Conservation (phyloP, 2,797 vertebrate species). For the Mus caroli region DNA sequence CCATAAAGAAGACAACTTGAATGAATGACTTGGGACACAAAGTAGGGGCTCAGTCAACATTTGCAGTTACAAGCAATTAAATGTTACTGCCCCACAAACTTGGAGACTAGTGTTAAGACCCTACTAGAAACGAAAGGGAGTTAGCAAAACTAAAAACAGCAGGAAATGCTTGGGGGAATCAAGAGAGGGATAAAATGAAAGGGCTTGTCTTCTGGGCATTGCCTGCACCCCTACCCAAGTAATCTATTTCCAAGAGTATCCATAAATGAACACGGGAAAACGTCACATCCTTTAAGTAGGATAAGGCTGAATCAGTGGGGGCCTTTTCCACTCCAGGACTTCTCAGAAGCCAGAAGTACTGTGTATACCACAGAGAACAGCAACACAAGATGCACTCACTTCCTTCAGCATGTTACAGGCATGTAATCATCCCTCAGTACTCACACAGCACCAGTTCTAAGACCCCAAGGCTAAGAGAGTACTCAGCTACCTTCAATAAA, state of each 20-base stretch:
- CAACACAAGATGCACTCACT: not conserved
- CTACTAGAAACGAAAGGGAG: not conserved
- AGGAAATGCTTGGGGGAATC: not conserved
- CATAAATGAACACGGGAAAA: slow-evolving; percentile 32
- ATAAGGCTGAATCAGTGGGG: not conserved
- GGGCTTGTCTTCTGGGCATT: not conserved
- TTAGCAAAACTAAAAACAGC: not conserved
- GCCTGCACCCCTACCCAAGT: not conserved
- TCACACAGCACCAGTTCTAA: not conserved
- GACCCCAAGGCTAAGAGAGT: not conserved
- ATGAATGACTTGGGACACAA: not conserved
- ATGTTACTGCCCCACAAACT: not conserved
- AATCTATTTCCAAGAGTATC: slow-evolving; percentile 41
- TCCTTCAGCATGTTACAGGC: slow-evolving; percentile 33
- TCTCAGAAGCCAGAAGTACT: not conserved
- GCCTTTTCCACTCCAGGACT: not conserved
- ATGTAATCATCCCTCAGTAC: not conserved
- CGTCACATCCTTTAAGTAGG: not conserved
- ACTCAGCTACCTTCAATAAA: not conserved
- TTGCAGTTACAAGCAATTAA: slow-evolving; percentile 19
- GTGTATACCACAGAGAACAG: slow-evolving; percentile 1
- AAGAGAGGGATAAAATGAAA: not conserved
- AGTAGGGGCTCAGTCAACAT: not conserved
- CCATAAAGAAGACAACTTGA: not conserved
- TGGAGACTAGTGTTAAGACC: not conserved